Evolutionary conservation across 2,888 invertebrate genomes (phyloP).

Genomic region (Nymphalis c-album): DNA sequence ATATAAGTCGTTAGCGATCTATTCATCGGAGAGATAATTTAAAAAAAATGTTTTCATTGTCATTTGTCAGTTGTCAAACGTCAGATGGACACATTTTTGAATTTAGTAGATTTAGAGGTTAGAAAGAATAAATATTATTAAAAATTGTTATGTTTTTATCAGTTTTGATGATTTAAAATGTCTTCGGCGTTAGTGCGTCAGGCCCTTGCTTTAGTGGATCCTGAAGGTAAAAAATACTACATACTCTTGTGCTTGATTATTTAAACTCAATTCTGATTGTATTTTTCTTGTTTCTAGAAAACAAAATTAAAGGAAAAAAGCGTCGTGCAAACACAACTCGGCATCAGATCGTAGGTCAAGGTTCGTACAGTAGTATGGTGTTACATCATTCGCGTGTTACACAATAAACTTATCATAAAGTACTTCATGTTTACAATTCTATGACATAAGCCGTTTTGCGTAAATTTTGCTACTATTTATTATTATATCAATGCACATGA

Average conservation of each 20-base stretch:
- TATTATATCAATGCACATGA: too few species aligned
- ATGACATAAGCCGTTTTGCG: neutral
- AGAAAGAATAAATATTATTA: constrained; percentile 14
- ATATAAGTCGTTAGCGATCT: too few species aligned
- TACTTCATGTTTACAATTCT: neutral
- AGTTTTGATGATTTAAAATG: constrained; percentile 64
- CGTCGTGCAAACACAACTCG: constrained; percentile 48
- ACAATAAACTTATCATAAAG: neutral
- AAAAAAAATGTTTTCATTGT: neutral
- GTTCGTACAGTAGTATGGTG: constrained; percentile 44
- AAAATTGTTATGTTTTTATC: constrained; percentile 51
- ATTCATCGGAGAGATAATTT: too few species aligned
- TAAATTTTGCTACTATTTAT: neutral
- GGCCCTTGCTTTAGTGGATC: constrained; percentile 80
- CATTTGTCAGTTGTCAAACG: neutral
- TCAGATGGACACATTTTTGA: neutral
- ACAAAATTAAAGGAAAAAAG: constrained; percentile 57
- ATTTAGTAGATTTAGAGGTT: constrained; percentile 44
- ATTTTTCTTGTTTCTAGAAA: constrained; percentile 57
- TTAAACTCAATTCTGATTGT: neutral
- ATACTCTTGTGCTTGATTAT: constrained; percentile 4
- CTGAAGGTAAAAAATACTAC: constrained; percentile 55
- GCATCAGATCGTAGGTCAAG: constrained; percentile 58
- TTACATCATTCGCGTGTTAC: constrained; percentile 14
- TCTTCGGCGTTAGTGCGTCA: constrained; percentile 80